Evolutionary conservation across 2,113 vertebrate species (phyloP), one percentile per base, ranked within the genome.

Genomic region (Bothrops jararaca): DNA sequence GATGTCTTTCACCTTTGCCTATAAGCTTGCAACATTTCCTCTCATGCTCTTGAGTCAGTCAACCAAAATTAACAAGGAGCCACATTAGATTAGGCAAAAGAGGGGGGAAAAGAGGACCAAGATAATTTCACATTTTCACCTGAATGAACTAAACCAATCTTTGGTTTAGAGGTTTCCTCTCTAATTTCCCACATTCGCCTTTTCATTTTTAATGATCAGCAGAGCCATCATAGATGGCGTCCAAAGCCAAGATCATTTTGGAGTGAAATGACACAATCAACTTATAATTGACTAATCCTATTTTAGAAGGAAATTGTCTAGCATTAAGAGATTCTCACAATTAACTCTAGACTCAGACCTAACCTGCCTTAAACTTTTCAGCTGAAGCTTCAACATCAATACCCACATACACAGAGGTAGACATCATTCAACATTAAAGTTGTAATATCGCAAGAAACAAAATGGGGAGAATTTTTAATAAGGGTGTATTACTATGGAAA

Each of bases 181-280:
- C 92, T 85, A 0, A 50, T 86, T 42, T 50, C n/a, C 7, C 20
- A 53, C 1, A 50, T 93, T 34, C 54, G 52, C 0, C 2, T 22
- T 90, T 29, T 85, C 1, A 0, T 39, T 90, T 48, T 56, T 5
- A 9, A 48, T 11, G 50, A 92, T 85, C 0, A 58, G 20, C 2
- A 91, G 1, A 58, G n/a, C 85, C 22, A 0, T 90, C 29, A 3
- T 88, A 94, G 64, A 0, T 3, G 23, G 1, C 89, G 80, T 34
- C 86, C 90, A 22, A 91, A 93, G 60, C 11, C 57, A 3, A 15
- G 8, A 88, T 93, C 88, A 29, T 3, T 29, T 92, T 88, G 90
- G 90, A 91, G 34, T 39, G 4, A 56, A 85, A n/a, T 93, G 87
- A 93, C 80, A 54, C 9, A 48, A 85, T 57, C 92, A 93, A 22